A percentile compares a stretch with the other conserved stretches of the same genome.
Evolutionary conservation across 37 sponge, comb jelly and placozoan genomes (phyloP).

Genomic region (Tethya wilhelma): DNA sequence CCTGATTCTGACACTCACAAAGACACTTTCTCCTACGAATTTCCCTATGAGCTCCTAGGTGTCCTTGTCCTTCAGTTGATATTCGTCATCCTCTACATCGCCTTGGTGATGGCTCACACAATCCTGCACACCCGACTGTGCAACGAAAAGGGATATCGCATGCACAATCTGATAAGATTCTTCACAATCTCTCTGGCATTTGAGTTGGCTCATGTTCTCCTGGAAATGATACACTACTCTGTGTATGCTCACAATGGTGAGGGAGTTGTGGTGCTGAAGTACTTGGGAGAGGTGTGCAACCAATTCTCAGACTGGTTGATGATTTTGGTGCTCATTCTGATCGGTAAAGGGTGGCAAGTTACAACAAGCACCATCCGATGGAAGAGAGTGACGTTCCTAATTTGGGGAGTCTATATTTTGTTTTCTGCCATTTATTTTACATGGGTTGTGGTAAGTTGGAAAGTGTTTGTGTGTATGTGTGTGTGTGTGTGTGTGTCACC

Average conservation of each 20-base stretch:
- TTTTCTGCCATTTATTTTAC: slow-evolving; percentile 41
- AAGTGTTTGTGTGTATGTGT: not conserved
- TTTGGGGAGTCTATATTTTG: slow-evolving; percentile 58
- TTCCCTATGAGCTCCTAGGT: slow-evolving; percentile 56
- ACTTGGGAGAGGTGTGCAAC: slow-evolving; percentile 42
- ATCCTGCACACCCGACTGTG: slow-evolving; percentile 19
- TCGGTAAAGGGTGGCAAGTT: slow-evolving; percentile 74
- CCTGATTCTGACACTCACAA: slow-evolving; percentile 4
- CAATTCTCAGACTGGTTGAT: slow-evolving; percentile 64
- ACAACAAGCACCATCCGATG: slow-evolving; percentile 46
- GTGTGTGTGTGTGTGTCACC: not conserved
- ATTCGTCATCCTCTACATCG: slow-evolving; percentile 36
- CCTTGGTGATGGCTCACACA: slow-evolving; percentile 40
- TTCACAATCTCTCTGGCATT: slow-evolving; percentile 49
- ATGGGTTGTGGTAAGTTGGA: slow-evolving; percentile 50
- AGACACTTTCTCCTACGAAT: slow-evolving; percentile 55
- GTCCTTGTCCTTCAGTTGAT: slow-evolving; percentile 29
- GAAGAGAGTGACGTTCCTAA: slow-evolving; percentile 23
- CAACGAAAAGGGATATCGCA: not conserved
- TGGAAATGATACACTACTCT: slow-evolving; percentile 44
- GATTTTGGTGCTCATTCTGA: slow-evolving; percentile 65
- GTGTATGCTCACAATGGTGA: slow-evolving; percentile 61
- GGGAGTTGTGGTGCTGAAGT: slow-evolving; percentile 24
- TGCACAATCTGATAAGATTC: slow-evolving; percentile 33
- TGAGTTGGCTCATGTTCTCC: slow-evolving; percentile 9